phyloP scores from a whole-genome alignment of 2,888 invertebrate genomes.

The Exocentrus adspersus region DNA sequence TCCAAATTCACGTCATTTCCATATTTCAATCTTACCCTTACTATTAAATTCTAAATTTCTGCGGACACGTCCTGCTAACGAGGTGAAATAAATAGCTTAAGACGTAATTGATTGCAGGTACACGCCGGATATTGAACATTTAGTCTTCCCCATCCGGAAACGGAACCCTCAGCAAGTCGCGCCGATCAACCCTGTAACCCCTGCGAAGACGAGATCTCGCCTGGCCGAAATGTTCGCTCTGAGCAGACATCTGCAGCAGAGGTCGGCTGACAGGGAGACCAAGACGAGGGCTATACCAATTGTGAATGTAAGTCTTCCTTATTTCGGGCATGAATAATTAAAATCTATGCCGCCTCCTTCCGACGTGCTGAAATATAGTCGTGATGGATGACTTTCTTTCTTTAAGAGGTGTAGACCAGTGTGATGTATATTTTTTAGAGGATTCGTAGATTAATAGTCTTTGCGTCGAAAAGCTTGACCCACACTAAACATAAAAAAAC shows the following conservation, averaged over 20 bases:
- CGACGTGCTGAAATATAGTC: background rate
- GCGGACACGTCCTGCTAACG: too few species aligned
- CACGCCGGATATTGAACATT: constrained; percentile 68
- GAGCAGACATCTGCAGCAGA: constrained; percentile 62
- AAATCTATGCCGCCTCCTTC: constrained; percentile 14
- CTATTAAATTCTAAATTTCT: background rate
- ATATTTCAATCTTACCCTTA: too few species aligned
- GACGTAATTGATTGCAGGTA: constrained; percentile 40
- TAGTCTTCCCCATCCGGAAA: constrained; percentile 67
- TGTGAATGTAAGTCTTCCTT: constrained; percentile 54
- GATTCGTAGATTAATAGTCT: constrained; percentile 11
- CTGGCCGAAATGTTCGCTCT: constrained; percentile 68
- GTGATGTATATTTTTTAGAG: constrained; percentile 1
- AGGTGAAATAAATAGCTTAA: background rate
- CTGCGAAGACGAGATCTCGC: constrained; percentile 62
- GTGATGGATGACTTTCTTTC: constrained; percentile 18
- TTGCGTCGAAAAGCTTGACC: too few species aligned
- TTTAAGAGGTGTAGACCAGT: constrained; percentile 7
- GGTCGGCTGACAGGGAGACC: constrained; percentile 58
- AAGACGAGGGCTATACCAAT: constrained; percentile 48
- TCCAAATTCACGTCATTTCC: too few species aligned
- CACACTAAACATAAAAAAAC: too few species aligned
- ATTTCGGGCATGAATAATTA: constrained; percentile 25
- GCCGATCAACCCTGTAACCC: constrained; percentile 58
- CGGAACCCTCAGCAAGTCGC: constrained; percentile 61